Evolutionary conservation across 1,140 invertebrate genomes (phyloP).

Genomic region (Aethina tumida): DNA sequence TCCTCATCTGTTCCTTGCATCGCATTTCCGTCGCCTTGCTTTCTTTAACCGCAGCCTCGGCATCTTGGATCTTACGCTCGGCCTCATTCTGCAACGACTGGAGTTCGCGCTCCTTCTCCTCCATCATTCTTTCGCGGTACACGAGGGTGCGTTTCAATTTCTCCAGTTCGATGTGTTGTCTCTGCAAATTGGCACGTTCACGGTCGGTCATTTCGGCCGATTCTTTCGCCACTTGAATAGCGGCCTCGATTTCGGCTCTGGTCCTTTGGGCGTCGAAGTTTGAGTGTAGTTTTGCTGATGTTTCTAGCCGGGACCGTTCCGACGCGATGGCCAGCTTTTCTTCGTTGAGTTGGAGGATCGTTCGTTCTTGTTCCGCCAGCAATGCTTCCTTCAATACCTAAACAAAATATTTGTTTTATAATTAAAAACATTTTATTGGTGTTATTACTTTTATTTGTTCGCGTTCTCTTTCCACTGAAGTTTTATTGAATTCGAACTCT

Average conservation of each 20-base stretch:
- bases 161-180: conserved; percentile 36
- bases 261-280: conserved; percentile 32
- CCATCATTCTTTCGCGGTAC: conserved; percentile 35
- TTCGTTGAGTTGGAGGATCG: conserved; percentile 36
- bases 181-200: conserved; percentile 36
- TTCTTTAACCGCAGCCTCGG: conserved; percentile 10
- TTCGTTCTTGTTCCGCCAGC: conserved; percentile 36
- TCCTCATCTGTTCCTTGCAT: conserved; percentile 27
- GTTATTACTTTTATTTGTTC: conserved; percentile 30
- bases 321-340: conserved; percentile 35
- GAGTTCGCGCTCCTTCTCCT: conserved; percentile 33
- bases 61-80: conserved; percentile 9
- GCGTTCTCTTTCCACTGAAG: conserved; percentile 38
- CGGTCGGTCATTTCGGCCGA: conserved; percentile 37
- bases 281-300: conserved; percentile 32
- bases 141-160: conserved; percentile 33
- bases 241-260: conserved; percentile 39
- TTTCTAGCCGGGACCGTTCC: conserved; percentile 37
- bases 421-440: neutral
- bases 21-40: conserved; percentile 29
- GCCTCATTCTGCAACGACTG: conserved; percentile 19
- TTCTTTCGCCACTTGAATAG: conserved; percentile 39
- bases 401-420: conserved; percentile 8
- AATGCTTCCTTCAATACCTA: conserved; percentile 37
- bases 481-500: conserved; percentile 34